A percentile compares a stretch with the other conserved stretches of the same genome.
phyloP scores from a whole-genome alignment of 2,797 vertebrate genomes.

The Premnoplex brunnescens region DNA sequence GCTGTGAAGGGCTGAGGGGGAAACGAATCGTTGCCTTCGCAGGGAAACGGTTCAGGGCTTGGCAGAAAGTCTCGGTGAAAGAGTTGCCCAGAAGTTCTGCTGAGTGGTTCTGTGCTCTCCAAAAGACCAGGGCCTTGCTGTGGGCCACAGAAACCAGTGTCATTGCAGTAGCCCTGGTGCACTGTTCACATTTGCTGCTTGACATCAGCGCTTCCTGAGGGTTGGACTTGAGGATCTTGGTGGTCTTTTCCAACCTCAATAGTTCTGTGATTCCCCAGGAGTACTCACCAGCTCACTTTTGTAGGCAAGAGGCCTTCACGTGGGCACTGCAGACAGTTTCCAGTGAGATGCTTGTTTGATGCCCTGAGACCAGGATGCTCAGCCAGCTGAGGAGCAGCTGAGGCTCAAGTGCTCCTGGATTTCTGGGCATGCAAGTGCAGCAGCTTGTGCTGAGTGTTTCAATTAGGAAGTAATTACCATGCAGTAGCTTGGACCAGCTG shows the following conservation, averaged over 20 bases:
- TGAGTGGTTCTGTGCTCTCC: not conserved
- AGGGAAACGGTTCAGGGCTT: not conserved
- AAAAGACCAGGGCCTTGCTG: not conserved
- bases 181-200: accelerated
- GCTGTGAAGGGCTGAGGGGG: not conserved
- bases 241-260: not conserved
- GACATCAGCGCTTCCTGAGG: not conserved
- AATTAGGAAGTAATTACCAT: not conserved
- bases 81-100: not conserved
- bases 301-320: accelerated
- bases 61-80: not conserved
- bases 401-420: not conserved
- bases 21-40: not conserved
- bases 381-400: not conserved
- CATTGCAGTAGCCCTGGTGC: not conserved
- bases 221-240: not conserved
- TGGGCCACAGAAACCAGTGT: not conserved
- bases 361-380: not conserved
- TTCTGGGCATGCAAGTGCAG: not conserved
- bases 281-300: not conserved
- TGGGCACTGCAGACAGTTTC: not conserved
- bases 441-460: not conserved
- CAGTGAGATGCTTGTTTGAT: not conserved
- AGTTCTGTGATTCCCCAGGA: not conserved
- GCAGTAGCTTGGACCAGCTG: not conserved